phyloP scores from a whole-genome alignment of 1,140 invertebrate species.

The Branchinecta lindahli region DNA sequence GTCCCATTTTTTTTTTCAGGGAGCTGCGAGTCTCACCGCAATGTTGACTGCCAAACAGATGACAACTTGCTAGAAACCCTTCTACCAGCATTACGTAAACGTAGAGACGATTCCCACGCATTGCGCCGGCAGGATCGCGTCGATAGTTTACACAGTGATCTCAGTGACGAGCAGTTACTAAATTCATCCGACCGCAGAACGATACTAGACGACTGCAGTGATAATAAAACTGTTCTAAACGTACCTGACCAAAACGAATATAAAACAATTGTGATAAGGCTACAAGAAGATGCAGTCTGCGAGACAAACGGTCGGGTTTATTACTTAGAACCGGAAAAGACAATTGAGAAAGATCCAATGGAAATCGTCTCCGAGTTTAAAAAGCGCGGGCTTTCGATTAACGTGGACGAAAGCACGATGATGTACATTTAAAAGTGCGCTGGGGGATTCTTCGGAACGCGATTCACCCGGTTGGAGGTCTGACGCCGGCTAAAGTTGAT shows the following conservation, averaged over 20 bases:
- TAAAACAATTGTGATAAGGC: conserved; percentile 2
- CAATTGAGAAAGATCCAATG: neutral
- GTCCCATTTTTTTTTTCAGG: neutral
- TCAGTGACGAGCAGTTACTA: no score
- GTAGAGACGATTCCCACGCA: neutral
- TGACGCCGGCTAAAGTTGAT: no score
- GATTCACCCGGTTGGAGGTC: no score
- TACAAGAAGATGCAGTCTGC: neutral
- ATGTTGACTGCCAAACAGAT: neutral
- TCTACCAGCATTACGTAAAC: neutral
- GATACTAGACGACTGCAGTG: neutral
- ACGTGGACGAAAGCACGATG: conserved; percentile 5
- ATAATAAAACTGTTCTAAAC: neutral
- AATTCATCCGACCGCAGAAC: no score
- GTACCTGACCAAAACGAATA: neutral
- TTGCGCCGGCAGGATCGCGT: neutral
- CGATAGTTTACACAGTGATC: neutral
- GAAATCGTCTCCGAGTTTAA: conserved; percentile 1
- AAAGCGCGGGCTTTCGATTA: neutral
- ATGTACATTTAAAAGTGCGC: neutral
- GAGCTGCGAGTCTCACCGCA: neutral
- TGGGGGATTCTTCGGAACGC: no score
- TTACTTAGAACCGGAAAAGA: neutral
- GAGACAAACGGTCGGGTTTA: neutral
- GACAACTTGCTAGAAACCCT: neutral